Evolutionary conservation across 2,113 vertebrate genomes (phyloP).

Genomic region (Trogon surrucura): DNA sequence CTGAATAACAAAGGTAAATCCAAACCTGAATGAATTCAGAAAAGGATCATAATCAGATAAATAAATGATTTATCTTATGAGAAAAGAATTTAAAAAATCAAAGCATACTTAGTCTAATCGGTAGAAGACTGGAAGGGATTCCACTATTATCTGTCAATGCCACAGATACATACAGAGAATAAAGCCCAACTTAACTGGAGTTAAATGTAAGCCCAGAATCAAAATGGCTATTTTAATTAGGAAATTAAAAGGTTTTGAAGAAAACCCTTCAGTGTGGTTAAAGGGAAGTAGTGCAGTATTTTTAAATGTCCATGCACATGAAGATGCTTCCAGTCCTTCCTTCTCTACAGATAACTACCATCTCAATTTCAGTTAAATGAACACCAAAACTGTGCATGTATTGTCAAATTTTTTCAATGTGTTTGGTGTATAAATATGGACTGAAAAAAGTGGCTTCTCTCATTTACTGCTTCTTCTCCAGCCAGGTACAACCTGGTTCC

Average conservation of each 20-base stretch:
- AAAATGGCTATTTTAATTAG: neutral
- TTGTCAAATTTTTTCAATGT: neutral
- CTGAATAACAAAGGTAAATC: neutral
- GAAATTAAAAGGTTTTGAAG: neutral
- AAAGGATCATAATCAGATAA: neutral
- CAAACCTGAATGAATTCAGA: neutral
- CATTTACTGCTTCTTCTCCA: neutral
- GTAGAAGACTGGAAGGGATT: neutral
- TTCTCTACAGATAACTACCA: neutral
- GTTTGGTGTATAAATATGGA: neutral
- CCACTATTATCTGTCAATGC: neutral
- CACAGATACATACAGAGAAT: neutral
- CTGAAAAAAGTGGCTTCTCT: neutral
- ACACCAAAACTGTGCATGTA: neutral
- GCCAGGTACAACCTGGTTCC: neutral
- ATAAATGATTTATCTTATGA: neutral
- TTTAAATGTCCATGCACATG: neutral
- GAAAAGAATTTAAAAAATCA: neutral
- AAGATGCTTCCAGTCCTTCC: neutral
- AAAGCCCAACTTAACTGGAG: neutral
- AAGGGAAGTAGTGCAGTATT: accelerated
- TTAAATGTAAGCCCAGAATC: neutral
- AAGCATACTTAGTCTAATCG: neutral
- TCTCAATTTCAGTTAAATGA: neutral
- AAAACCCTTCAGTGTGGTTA: neutral